phyloP scores from a whole-genome alignment of 1,140 invertebrate species.

The Meloidogyne floridensis region DNA sequence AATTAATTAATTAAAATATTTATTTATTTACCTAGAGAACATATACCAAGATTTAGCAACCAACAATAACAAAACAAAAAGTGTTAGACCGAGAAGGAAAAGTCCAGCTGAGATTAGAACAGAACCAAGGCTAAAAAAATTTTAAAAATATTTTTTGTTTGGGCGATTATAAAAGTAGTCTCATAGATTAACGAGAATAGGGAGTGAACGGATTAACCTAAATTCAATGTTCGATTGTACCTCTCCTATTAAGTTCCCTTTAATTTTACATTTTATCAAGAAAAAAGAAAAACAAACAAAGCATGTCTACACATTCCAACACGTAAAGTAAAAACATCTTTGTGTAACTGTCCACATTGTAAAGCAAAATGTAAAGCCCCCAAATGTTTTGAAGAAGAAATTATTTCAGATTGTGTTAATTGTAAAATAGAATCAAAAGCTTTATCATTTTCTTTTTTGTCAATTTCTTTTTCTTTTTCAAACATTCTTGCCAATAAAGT shows the following conservation, averaged over 20 bases:
- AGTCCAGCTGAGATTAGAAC: slow-evolving; percentile 48
- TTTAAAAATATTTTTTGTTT: too few relatives aligned
- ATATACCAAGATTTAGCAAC: slow-evolving; percentile 53
- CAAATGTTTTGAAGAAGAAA: slow-evolving; percentile 21
- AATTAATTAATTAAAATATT: neutral
- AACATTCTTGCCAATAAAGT: slow-evolving; percentile 18
- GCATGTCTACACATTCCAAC: slow-evolving; percentile 55
- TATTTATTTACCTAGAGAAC: slow-evolving; percentile 29
- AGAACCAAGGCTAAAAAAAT: slow-evolving; percentile 53
- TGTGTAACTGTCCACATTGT: slow-evolving; percentile 48
- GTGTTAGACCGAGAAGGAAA: slow-evolving; percentile 57
- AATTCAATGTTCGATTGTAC: too few relatives aligned
- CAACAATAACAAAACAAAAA: slow-evolving; percentile 57
- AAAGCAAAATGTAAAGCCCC: slow-evolving; percentile 52
- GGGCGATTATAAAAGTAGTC: too few relatives aligned
- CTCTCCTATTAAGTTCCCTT: too few relatives aligned
- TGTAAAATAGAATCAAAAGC: slow-evolving; percentile 10
- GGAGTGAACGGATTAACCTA: too few relatives aligned
- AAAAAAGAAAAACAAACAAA: slow-evolving; percentile 48
- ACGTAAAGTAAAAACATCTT: slow-evolving; percentile 52
- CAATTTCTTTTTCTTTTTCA: neutral
- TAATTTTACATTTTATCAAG: too few relatives aligned
- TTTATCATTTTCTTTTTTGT: neutral
- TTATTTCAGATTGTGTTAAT: slow-evolving; percentile 8
- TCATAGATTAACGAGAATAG: too few relatives aligned